phyloP scores from a whole-genome alignment of 2,888 invertebrate genomes.

The Ceramica pisi region DNA sequence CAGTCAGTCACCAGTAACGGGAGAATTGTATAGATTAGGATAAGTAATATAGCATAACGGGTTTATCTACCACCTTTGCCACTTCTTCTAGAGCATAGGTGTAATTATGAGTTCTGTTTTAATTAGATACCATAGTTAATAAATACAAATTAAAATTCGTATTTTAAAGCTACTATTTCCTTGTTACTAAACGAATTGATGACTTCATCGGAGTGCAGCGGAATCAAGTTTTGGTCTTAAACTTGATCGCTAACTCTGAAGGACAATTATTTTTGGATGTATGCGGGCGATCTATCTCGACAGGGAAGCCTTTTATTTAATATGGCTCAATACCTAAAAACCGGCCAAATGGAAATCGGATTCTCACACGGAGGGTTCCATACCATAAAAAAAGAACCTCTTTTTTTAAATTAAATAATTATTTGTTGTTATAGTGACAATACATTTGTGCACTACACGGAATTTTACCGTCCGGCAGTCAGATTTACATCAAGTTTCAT shows the following conservation, averaged over 20 bases:
- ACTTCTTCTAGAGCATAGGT: background rate
- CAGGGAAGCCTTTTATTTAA: background rate
- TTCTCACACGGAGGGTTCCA: too few relatives aligned
- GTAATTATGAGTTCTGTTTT: background rate
- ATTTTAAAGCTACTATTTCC: background rate
- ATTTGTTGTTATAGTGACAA: too few relatives aligned
- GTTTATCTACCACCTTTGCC: background rate
- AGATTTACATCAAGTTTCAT: too few relatives aligned
- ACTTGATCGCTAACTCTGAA: conserved; percentile 14
- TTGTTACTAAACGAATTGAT: conserved; percentile 27
- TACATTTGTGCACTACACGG: too few relatives aligned
- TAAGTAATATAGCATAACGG: too few relatives aligned
- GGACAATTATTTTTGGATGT: background rate
- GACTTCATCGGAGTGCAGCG: conserved; percentile 17
- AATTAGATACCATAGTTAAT: background rate
- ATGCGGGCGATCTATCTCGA: background rate
- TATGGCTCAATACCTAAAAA: too few relatives aligned
- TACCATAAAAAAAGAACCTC: too few relatives aligned
- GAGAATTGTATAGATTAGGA: too few relatives aligned
- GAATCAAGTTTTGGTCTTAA: conserved; percentile 28
- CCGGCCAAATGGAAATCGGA: too few relatives aligned
- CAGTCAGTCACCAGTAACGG: too few relatives aligned
- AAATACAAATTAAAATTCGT: background rate
- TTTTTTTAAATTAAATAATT: too few relatives aligned
- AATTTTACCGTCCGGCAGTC: too few relatives aligned